Evolutionary conservation across 2,797 vertebrate genomes (phyloP).

Genomic region (Masticophis lateralis): DNA sequence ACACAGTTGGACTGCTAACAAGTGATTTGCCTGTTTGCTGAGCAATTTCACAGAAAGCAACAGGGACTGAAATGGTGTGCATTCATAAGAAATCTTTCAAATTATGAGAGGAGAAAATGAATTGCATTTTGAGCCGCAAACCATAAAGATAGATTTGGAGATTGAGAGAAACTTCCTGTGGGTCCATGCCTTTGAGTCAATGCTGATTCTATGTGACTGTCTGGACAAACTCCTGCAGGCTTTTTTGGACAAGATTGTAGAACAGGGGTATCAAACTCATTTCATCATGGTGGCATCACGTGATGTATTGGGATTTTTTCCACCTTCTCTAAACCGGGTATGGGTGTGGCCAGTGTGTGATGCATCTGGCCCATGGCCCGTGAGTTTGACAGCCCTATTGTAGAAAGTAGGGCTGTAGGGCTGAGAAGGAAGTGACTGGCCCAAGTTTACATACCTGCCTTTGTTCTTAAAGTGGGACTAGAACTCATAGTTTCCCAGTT

Average conservation of each 20-base stretch:
- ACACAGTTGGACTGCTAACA: neutral
- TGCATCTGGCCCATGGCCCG: too few species aligned
- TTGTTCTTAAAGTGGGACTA: neutral
- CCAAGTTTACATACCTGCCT: neutral
- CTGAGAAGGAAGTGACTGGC: neutral
- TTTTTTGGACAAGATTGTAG: neutral
- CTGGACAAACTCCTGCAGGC: neutral
- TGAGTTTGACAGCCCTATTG: too few species aligned
- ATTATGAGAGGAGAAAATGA: conserved; percentile 21
- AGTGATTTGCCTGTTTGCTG: neutral
- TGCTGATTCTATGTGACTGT: neutral
- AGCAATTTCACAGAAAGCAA: neutral
- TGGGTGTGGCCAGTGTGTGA: too few species aligned
- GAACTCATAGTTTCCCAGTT: neutral
- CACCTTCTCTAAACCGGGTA: too few species aligned
- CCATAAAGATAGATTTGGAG: neutral
- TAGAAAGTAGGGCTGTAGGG: neutral
- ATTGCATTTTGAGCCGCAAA: neutral
- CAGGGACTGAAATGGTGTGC: neutral
- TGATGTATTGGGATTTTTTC: too few species aligned
- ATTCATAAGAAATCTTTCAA: neutral
- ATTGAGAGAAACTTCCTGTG: neutral
- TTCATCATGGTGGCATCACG: too few species aligned
- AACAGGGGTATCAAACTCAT: too few species aligned
- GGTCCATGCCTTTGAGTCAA: neutral